These are phyloP conservation scores for Lasioglossum figueresi DNA, from an alignment of 2,888 invertebrate genomes.

Conservation along the genomic window DNA sequence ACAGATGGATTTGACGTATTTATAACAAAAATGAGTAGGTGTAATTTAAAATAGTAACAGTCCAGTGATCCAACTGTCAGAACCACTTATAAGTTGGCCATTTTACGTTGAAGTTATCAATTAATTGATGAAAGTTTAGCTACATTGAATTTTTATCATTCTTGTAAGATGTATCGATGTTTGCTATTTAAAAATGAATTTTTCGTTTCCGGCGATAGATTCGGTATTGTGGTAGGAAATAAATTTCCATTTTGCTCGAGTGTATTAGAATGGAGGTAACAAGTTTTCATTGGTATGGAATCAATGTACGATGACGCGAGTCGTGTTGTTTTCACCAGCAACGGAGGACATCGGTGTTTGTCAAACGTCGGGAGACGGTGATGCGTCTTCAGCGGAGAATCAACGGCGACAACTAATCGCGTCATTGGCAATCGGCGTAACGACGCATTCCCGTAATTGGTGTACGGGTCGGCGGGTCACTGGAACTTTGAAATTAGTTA, in stretches of 20 bases:
- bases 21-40: background rate
- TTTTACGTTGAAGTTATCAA: too few relatives aligned
- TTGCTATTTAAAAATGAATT: too few relatives aligned
- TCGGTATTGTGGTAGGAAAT: too few relatives aligned
- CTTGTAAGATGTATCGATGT: too few relatives aligned
- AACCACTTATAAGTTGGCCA: too few relatives aligned
- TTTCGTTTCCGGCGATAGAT: too few relatives aligned
- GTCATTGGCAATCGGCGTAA: slow-evolving; percentile 43
- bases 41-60: background rate
- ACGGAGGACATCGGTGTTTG: background rate
- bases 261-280: too few relatives aligned
- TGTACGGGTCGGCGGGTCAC: slow-evolving; percentile 69
- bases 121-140: too few relatives aligned
- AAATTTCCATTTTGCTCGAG: too few relatives aligned
- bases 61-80: too few relatives aligned
- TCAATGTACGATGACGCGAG: background rate
- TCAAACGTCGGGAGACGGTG: background rate
- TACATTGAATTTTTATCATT: too few relatives aligned
- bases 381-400: slow-evolving; percentile 16
- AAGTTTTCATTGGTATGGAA: too few relatives aligned
- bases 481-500: slow-evolving; percentile 75
- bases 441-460: slow-evolving; percentile 71
- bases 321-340: background rate
- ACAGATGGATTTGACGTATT: background rate
- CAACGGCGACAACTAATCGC: slow-evolving; percentile 29